These are phyloP conservation scores for Phalacrocorax aristotelis DNA, from an alignment of 2,113 vertebrate genomes.

Conservation along the genomic window DNA sequence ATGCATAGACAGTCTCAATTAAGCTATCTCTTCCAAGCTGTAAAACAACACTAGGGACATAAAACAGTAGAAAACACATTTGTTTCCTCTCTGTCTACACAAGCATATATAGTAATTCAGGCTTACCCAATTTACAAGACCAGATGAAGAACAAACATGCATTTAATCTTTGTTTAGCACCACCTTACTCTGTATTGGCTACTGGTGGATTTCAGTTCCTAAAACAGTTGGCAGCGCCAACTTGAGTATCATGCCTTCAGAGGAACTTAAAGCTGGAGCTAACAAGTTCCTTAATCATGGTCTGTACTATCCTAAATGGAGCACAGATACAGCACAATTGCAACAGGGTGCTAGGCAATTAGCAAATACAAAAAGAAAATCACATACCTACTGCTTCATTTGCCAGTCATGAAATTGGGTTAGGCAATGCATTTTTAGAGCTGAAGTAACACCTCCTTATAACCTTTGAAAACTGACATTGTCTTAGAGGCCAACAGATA, in stretches of 20 bases:
- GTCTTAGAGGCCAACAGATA: neutral
- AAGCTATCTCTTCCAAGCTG: conserved; percentile 37
- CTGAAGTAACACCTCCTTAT: neutral
- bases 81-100: conserved; percentile 21
- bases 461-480: neutral
- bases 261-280: neutral
- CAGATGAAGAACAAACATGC: neutral
- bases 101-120: neutral
- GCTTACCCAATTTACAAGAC: neutral
- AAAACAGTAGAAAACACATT: conserved; percentile 16
- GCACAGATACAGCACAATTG: neutral
- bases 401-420: neutral
- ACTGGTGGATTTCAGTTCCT: neutral
- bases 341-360: neutral
- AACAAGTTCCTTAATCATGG: neutral
- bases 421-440: neutral
- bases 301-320: neutral
- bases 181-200: neutral
- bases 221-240: neutral
- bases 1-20: conserved; percentile 30
- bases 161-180: neutral
- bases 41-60: conserved; percentile 19
- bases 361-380: neutral
- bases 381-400: neutral
- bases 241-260: neutral